Evolutionary conservation across 2,113 vertebrate species (phyloP), one percentile per base, ranked within the genome.

Genomic region (Vulpes ferrilata): DNA sequence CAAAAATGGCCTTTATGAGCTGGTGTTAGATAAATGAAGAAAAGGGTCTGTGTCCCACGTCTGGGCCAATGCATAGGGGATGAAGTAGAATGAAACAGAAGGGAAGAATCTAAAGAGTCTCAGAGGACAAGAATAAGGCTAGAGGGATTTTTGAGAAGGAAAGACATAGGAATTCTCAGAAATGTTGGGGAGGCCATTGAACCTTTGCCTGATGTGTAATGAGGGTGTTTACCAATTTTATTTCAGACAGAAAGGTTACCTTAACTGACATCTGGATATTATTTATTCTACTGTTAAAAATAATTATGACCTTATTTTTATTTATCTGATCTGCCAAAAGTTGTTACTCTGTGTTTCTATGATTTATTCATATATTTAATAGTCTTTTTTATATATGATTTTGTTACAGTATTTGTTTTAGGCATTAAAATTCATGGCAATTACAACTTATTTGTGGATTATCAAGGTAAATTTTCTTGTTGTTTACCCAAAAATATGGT

Each of bases 211-310:
- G 65, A 48, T 10, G 0, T n/a, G 11, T 53, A 86, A 76, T 51
- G 20, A 43, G 19, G 30, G 74, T 35, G 30, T 86, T 64, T 73
- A 65, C 55, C n/a, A 84, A 23, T 60, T 92, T 86, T 38, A 90
- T 69, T 97, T 94, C 85, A 94, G 43, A 93, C 11, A 76, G 17
- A 82, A 90, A 93, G 32, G 78, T 90, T 74, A 90, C 85, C 32
- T 90, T 90, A 38, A 19, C 38, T 90, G 65, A 60, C 53, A 78
- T 57, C 73, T 93, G 76, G 74, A 55, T 93, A 60, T 89, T 90
- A 90, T 90, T 93, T 86, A 74, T 64, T 82, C 43, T 76, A 74
- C 32, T 71, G 60, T 95, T 96, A 87, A 96, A 85, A 90, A 57
- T 38, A 74, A 60, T 69, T 35, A 35, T 86, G 35, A 62, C 17